A percentile compares a stretch with the other conserved stretches of the same genome.
These are phyloP conservation scores for Phengaris alcon DNA, from an alignment of 2,888 invertebrate species.

Conservation along the genomic window DNA sequence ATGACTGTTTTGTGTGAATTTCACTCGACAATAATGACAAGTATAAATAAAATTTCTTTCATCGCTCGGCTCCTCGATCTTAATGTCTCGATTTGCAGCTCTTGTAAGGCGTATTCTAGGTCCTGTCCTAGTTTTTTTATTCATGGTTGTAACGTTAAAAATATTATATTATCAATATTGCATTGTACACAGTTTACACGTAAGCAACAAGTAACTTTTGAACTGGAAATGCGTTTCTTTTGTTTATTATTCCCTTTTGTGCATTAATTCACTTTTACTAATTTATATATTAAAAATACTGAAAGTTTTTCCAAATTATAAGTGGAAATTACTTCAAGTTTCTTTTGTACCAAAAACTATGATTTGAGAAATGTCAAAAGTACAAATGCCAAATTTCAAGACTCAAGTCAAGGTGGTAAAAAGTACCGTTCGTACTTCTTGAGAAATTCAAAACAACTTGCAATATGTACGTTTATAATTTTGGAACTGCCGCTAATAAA, in stretches of 20 bases:
- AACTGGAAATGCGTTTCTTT: neutral
- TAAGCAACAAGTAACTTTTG: conserved; percentile 36
- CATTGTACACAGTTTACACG: conserved; percentile 37
- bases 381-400: conserved; percentile 34
- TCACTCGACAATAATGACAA: conserved; percentile 66
- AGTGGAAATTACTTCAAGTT: conserved; percentile 28
- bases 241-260: neutral
- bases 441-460: too few species aligned
- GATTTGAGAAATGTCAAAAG: conserved; percentile 37
- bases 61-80: conserved; percentile 53
- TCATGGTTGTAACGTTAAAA: conserved; percentile 55
- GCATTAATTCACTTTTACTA: neutral
- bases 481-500: too few species aligned
- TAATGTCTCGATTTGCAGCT: conserved; percentile 49
- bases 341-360: conserved; percentile 23
- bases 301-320: neutral
- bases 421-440: too few species aligned
- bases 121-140: conserved; percentile 64
- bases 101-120: conserved; percentile 67
- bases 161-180: conserved; percentile 29
- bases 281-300: neutral
- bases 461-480: too few species aligned
- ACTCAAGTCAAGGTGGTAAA: conserved; percentile 17
- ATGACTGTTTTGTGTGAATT: conserved; percentile 69
- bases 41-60: conserved; percentile 61